Evolutionary conservation across 2,888 invertebrate genomes (phyloP), one percentile per base, ranked within the genome.

Genomic region (Parnassius mnemosyne): DNA sequence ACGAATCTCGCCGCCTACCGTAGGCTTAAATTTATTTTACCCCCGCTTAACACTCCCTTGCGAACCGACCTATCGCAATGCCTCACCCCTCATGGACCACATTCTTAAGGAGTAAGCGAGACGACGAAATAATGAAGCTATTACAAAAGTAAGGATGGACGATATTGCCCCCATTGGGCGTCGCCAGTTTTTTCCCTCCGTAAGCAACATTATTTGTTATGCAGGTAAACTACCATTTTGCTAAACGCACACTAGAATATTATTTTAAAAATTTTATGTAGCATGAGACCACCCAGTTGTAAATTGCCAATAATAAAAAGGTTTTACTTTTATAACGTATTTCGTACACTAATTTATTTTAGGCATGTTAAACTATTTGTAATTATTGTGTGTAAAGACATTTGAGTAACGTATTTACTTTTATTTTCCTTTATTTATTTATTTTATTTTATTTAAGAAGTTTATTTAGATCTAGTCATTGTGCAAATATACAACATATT

Each of bases 21-120:
- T 87, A 89, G 88, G 88, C 87, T 78, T 76, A 78, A 71, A 74
- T 87, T 88, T 85, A 87, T 82, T 66, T 73, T 78, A 74, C 77
- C 79, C 80, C 78, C 75, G 73, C 71, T 72, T 70, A 68, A 60
- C 68, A 68, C 78, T 75, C 75, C 69, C 68, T 65, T 66, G 57
- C 66, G 67, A 51, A 56, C 68, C 79, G 69, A 78, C 85, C 85
- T 81, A 82, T 81, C 74, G 76, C 76, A 69, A 69, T 58, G 70
- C 65, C 64, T 70, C 74, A 73, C 71, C 71, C 78, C 78, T 76
- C 71, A 66, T 52, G 42, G 47, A 16, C 44, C 44, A 55, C 13
- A 52, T 65, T 70, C 74, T 73, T 67, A 70, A 78, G 71, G 79
- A 68, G 71, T 43, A 78, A 87, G 76, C 68, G 85, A 79, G 87